phyloP scores from a whole-genome alignment of 2,888 invertebrate genomes.

The Zygaena filipendulae region DNA sequence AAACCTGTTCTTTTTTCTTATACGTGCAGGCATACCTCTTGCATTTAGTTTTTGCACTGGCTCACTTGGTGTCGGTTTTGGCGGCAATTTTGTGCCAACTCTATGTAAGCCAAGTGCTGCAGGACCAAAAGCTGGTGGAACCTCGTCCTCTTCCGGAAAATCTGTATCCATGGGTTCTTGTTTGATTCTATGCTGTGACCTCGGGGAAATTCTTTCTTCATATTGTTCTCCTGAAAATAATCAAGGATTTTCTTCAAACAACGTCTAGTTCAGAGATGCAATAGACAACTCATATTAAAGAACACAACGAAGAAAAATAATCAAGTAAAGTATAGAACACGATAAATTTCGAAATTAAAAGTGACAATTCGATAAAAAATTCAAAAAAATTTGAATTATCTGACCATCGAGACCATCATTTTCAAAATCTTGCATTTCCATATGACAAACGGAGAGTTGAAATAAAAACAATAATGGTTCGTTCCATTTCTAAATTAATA shows the following conservation, averaged over 20 bases:
- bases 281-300: slow-evolving; percentile 5
- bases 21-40: slow-evolving; percentile 90
- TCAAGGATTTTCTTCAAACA: slow-evolving; percentile 9
- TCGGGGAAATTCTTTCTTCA: slow-evolving; percentile 32
- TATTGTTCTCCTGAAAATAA: slow-evolving; percentile 36
- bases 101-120: slow-evolving; percentile 84
- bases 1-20: slow-evolving; percentile 87
- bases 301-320: background rate
- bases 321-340: background rate
- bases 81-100: slow-evolving; percentile 80
- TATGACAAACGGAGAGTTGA: slow-evolving; percentile 28
- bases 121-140: slow-evolving; percentile 79
- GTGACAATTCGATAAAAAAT: too few relatives aligned
- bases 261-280: too few relatives aligned
- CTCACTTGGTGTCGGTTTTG: slow-evolving; percentile 76
- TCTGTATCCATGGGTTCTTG: slow-evolving; percentile 72
- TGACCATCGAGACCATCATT: too few relatives aligned
- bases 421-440: slow-evolving; percentile 66
- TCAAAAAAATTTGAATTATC: too few relatives aligned
- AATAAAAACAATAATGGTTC: slow-evolving; percentile 17
- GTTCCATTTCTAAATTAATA: background rate
- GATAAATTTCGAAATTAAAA: slow-evolving; percentile 1
- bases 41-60: slow-evolving; percentile 86
- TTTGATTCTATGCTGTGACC: slow-evolving; percentile 49
- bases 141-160: slow-evolving; percentile 74